Conservation (phyloP, 2,888 invertebrate species). For the Athalia rosae region DNA sequence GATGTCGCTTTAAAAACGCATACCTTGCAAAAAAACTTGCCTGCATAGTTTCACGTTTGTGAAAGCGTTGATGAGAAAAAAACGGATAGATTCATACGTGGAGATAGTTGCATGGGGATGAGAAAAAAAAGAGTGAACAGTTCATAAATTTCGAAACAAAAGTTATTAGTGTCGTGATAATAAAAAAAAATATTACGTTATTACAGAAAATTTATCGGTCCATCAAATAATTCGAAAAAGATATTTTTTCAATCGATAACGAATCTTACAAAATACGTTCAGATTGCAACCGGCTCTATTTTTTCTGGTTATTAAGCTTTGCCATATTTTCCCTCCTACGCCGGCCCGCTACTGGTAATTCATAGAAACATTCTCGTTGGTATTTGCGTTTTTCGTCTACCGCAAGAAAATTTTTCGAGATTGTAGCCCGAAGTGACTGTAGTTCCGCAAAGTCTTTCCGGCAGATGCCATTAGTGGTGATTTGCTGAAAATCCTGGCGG, state of each 20-base stretch:
- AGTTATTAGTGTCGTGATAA: conserved; percentile 43
- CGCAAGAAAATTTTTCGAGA: conserved; percentile 11
- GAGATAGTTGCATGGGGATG: not conserved
- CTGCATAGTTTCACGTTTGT: not conserved
- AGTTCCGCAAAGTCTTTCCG: conserved; percentile 54
- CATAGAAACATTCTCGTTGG: not conserved
- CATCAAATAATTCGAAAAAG: conserved; percentile 5
- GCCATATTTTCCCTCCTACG: too few relatives aligned
- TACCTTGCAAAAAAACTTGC: too few relatives aligned
- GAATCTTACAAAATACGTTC: not conserved
- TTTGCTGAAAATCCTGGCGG: conserved; percentile 46
- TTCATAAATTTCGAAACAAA: conserved; percentile 41
- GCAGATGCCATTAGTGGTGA: conserved; percentile 58
- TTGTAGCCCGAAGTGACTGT: conserved; percentile 5
- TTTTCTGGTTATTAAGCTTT: too few relatives aligned
- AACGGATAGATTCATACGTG: not conserved
- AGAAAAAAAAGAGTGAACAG: conserved; percentile 29
- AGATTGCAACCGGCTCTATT: too few relatives aligned
- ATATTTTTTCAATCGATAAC: not conserved
- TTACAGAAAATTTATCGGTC: conserved; percentile 42
- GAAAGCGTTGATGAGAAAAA: not conserved
- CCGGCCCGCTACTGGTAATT: too few relatives aligned
- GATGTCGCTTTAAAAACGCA: conserved; percentile 27
- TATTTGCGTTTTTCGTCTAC: not conserved
- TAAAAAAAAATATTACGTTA: conserved; percentile 36